Percentiles rank a stretch among this genome's conserved stretches.
Evolutionary conservation across 2,888 invertebrate genomes (phyloP).

Genomic region (Caenorhabditis doughertyi): DNA sequence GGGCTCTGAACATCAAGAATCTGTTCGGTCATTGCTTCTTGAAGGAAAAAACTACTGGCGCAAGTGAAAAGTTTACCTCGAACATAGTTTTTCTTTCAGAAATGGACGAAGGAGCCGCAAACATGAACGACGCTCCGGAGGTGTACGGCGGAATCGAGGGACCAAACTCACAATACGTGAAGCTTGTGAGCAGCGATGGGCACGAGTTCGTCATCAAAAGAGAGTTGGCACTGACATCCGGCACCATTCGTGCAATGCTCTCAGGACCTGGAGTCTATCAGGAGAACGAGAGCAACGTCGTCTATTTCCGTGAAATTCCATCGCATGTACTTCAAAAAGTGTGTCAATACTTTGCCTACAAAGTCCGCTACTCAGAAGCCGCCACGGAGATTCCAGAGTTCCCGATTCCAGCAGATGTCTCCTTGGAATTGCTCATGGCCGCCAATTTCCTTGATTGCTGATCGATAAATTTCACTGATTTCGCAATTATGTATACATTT

Average conservation of each 20-base stretch:
- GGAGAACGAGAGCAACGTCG: slow-evolving; percentile 99
- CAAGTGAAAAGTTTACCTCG: too few species aligned
- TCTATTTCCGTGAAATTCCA: slow-evolving; percentile 99
- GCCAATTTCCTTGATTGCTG: slow-evolving; percentile 99
- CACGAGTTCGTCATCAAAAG: slow-evolving; percentile 96
- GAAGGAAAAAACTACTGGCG: too few species aligned
- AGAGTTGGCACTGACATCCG: slow-evolving; percentile 97
- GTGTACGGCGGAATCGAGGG: slow-evolving; percentile 95
- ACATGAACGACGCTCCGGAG: neutral
- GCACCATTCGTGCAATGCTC: slow-evolving; percentile 84
- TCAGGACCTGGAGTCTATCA: slow-evolving; percentile 90
- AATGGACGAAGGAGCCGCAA: slow-evolving; percentile 15
- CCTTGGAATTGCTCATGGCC: slow-evolving; percentile 96
- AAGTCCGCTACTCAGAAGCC: slow-evolving; percentile 86
- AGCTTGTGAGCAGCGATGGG: slow-evolving; percentile 96
- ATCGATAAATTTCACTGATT: slow-evolving; percentile 81
- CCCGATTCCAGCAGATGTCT: slow-evolving; percentile 96
- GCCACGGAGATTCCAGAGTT: slow-evolving; percentile 99
- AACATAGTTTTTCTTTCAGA: neutral
- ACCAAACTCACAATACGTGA: slow-evolving; percentile 98
- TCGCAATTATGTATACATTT: slow-evolving; percentile 14
- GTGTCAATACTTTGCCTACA: slow-evolving; percentile 99
- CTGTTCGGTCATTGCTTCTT: too few species aligned
- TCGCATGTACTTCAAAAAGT: slow-evolving; percentile 96
- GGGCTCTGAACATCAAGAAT: too few species aligned